These are phyloP conservation scores for Pomacea maculata DNA, from an alignment of 1,140 invertebrate genomes.

Conservation along the genomic window DNA sequence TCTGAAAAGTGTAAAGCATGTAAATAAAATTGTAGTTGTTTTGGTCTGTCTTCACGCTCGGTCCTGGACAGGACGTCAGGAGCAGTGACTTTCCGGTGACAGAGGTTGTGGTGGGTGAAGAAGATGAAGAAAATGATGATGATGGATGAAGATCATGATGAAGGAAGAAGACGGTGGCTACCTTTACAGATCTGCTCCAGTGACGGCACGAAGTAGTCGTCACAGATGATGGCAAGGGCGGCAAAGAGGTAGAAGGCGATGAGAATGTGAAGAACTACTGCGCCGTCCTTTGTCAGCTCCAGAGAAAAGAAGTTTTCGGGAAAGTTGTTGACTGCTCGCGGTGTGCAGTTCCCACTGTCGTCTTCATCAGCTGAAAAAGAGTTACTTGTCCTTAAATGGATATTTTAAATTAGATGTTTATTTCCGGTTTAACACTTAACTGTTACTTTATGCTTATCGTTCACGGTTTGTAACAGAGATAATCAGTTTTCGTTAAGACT, in stretches of 20 bases:
- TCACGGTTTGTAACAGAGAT: too few species aligned
- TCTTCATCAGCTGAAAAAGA: slow-evolving; percentile 11
- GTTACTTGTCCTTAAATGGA: not conserved
- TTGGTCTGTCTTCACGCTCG: too few species aligned
- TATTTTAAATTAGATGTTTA: not conserved
- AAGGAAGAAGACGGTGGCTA: slow-evolving; percentile 31
- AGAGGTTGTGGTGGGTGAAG: not conserved
- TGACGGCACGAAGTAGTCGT: slow-evolving; percentile 64
- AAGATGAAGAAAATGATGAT: not conserved
- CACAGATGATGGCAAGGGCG: slow-evolving; percentile 62
- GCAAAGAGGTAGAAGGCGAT: slow-evolving; percentile 66
- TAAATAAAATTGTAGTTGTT: too few species aligned
- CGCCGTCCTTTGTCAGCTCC: slow-evolving; percentile 59
- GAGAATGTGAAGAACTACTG: slow-evolving; percentile 64
- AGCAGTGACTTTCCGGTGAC: not conserved
- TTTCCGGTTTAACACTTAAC: too few species aligned
- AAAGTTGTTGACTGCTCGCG: slow-evolving; percentile 53
- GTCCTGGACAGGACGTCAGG: too few species aligned
- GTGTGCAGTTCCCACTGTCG: slow-evolving; percentile 18
- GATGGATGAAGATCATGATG: not conserved
- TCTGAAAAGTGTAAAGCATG: too few species aligned
- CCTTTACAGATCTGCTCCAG: slow-evolving; percentile 58
- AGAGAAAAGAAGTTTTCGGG: slow-evolving; percentile 63
- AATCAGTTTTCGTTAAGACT: too few species aligned
- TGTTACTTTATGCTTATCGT: too few species aligned